A percentile compares a stretch with the other conserved stretches of the same genome.
Evolutionary conservation across 2,113 vertebrate species (phyloP).

Genomic region (Amia ocellicauda): DNA sequence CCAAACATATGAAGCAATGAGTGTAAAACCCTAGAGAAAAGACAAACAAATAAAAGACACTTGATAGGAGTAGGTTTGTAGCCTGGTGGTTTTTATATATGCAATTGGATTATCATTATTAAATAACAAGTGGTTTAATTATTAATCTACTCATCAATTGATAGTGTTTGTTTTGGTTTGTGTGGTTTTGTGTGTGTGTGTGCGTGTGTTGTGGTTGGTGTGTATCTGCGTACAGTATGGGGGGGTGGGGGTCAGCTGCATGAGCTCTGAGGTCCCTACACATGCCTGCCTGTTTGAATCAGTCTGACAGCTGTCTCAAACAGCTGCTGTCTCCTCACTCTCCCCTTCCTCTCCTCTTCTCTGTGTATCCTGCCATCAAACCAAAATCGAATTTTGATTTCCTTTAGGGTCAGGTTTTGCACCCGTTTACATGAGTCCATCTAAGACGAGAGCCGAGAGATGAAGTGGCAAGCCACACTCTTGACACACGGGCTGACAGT

Average conservation of each 20-base stretch:
- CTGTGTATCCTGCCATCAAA: slow-evolving; percentile 25
- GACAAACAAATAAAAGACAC: no score
- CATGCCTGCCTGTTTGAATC: slow-evolving; percentile 60
- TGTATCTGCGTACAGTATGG: slow-evolving; percentile 28
- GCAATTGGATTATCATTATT: no score
- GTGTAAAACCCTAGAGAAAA: no score
- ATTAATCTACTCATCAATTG: no score
- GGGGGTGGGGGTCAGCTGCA: slow-evolving; percentile 54
- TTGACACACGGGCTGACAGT: background rate
- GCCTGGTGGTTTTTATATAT: no score
- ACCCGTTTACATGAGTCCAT: no score
- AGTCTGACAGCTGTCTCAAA: slow-evolving; percentile 56
- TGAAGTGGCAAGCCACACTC: background rate
- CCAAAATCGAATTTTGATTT: no score
- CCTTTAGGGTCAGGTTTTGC: no score
- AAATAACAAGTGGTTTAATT: no score
- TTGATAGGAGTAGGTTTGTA: no score
- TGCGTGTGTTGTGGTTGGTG: background rate
- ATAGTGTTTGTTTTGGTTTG: background rate
- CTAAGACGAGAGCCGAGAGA: no score
- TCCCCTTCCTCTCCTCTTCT: slow-evolving; percentile 14
- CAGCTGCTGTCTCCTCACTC: slow-evolving; percentile 53
- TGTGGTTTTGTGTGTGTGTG: background rate
- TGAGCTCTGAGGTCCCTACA: slow-evolving; percentile 57
- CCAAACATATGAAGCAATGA: no score